These are phyloP conservation scores for Blera fallax DNA, from an alignment of 2,888 invertebrate species.

Conservation along the genomic window DNA sequence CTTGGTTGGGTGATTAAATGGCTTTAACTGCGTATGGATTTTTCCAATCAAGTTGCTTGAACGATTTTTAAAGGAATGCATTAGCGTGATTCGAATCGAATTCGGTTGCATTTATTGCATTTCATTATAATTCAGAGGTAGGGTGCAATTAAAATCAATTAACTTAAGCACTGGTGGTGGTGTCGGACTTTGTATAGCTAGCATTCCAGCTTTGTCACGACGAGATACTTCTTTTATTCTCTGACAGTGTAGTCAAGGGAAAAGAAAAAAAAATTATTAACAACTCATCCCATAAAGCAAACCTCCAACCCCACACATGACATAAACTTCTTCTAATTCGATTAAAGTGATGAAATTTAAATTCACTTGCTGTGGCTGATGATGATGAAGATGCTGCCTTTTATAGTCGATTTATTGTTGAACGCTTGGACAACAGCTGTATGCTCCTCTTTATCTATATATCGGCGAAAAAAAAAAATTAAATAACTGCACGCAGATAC, in stretches of 20 bases:
- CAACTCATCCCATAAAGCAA: conserved; percentile 14
- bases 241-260: too few relatives aligned
- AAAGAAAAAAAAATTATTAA: neutral
- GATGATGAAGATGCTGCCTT: conserved; percentile 21
- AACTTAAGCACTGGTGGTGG: neutral
- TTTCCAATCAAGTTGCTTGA: neutral
- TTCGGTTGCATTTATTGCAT: too few relatives aligned
- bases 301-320: neutral
- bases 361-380: conserved; percentile 3
- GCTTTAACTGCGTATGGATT: neutral
- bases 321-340: conserved; percentile 52
- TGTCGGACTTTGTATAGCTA: too few relatives aligned
- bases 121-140: neutral
- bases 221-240: too few relatives aligned
- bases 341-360: conserved; percentile 61
- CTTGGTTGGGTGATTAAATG: conserved; percentile 1
- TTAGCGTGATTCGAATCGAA: too few relatives aligned
- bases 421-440: neutral
- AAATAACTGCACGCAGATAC: conserved; percentile 9
- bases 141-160: neutral
- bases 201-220: too few relatives aligned
- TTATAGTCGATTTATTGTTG: conserved; percentile 25
- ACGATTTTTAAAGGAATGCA: neutral
- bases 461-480: conserved; percentile 19
- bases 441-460: conserved; percentile 2